Evolutionary conservation across 2,888 invertebrate genomes (phyloP), one percentile per base, ranked within the genome.

Genomic region (Achlya flavicornis): DNA sequence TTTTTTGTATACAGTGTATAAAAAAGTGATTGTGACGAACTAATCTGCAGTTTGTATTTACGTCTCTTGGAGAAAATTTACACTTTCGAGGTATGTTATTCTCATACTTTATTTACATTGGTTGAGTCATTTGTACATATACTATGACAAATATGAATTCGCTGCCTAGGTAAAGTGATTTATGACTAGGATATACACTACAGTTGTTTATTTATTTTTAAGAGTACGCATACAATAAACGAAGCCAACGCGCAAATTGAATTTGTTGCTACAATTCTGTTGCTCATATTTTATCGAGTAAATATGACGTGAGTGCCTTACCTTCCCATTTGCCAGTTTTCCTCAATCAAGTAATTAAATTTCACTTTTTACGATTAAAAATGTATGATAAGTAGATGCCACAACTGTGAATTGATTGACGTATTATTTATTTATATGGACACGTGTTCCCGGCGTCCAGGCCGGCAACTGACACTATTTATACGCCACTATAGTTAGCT

Each of bases 401-500:
- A 38, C 58, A 38, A 11, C 4, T 43, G 32, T 41, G 41, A 19
- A 53, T 64, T 63, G 62, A 69, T 63, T 35, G 5, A 35, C 35
- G 38, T 38, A 41, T 41, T 41, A 72, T 73, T 46, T 71, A 67
- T 71, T 73, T 67, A 65, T 68, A 66, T 69, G 75, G 76, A 77
- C 78, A 77, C 81, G 77, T 84, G 81, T 81, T 81, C 77, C 71
- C 75, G 76, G 71, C 81, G 74, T 80, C 79, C 80, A 78, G 77
- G 74, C 79, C 74, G 79, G 72, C 72, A 75, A 81, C 76, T 69
- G 70, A 74, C 81, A 88, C 89, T 88, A 88, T 87, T 88, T 81
- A 88, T 88, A 86, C 75, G 78, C 80, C 77, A 85, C 82, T 85
- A 83, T 84, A 84, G 86, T 87, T 86, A 87, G 86, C 81, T 83